Evolutionary conservation across 2,888 invertebrate genomes (phyloP).

Genomic region (Melieria crassipennis): DNA sequence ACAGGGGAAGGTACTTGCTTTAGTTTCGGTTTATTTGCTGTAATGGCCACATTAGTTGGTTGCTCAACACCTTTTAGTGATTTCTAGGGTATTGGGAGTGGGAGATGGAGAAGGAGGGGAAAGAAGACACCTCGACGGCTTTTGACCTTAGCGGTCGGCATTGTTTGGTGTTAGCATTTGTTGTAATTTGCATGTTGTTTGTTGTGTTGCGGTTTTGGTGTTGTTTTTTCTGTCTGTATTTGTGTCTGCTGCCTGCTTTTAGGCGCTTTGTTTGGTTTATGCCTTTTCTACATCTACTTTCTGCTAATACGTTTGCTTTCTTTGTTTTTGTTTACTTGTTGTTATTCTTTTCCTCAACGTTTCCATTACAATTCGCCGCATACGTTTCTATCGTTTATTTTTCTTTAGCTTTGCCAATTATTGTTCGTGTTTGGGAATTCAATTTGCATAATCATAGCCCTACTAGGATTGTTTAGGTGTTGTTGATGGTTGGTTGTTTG

Average conservation of each 20-base stretch:
- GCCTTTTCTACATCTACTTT: background rate
- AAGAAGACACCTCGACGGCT: no score
- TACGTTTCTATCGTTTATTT: background rate
- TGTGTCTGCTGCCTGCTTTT: background rate
- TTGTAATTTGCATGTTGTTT: no score
- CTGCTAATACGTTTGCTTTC: background rate
- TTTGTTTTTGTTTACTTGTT: background rate
- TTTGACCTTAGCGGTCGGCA: no score
- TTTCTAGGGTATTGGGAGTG: no score
- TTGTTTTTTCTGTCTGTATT: no score
- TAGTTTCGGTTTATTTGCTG: no score
- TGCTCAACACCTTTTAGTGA: no score
- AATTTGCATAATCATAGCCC: constrained; percentile 15
- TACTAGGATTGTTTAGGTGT: background rate
- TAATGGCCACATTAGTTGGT: no score
- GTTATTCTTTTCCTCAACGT: background rate
- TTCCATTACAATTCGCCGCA: background rate
- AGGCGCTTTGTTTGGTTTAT: background rate
- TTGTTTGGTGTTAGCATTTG: no score
- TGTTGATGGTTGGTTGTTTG: background rate
- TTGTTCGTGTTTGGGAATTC: background rate
- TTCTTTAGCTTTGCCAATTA: background rate
- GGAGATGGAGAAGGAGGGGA: no score
- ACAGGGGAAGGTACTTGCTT: no score
- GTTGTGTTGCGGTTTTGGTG: no score